Evolutionary conservation across 2,113 vertebrate species (phyloP).

Genomic region (Cyanoliseus patagonus): DNA sequence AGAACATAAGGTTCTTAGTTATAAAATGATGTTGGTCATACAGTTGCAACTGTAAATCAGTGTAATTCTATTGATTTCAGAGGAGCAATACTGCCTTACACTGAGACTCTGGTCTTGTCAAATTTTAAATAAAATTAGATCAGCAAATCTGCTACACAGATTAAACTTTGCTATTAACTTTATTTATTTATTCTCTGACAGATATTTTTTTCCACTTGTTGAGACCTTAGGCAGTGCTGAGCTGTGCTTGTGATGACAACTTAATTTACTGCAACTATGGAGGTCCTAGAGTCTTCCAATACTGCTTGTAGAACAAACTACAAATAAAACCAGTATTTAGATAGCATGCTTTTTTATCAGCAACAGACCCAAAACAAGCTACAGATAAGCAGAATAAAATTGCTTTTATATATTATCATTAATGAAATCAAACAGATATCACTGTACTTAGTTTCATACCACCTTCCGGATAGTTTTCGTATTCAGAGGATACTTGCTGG

Average conservation of each 20-base stretch:
- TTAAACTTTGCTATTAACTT: not conserved
- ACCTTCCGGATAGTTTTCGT: not conserved
- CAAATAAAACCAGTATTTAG: not conserved
- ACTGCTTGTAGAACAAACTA: not conserved
- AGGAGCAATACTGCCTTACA: not conserved
- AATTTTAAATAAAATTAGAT: not conserved
- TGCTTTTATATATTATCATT: not conserved
- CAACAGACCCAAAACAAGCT: not conserved
- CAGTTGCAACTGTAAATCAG: not conserved
- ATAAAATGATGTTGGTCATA: not conserved
- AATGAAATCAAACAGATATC: not conserved
- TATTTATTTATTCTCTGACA: not conserved
- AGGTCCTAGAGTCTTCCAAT: not conserved
- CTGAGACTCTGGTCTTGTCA: not conserved
- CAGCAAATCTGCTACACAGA: not conserved
- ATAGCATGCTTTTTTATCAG: not conserved
- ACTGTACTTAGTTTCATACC: not conserved
- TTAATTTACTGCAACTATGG: not conserved
- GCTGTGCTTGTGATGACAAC: not conserved
- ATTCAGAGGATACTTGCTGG: not conserved
- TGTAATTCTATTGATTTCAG: not conserved
- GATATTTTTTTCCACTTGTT: not conserved
- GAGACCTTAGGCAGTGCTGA: not conserved
- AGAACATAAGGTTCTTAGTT: not conserved
- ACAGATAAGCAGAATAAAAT: constrained; percentile 21